Evolutionary conservation across 2,797 vertebrate genomes (phyloP), one percentile per base, ranked within the genome.

Genomic region (Graptemys geographica): DNA sequence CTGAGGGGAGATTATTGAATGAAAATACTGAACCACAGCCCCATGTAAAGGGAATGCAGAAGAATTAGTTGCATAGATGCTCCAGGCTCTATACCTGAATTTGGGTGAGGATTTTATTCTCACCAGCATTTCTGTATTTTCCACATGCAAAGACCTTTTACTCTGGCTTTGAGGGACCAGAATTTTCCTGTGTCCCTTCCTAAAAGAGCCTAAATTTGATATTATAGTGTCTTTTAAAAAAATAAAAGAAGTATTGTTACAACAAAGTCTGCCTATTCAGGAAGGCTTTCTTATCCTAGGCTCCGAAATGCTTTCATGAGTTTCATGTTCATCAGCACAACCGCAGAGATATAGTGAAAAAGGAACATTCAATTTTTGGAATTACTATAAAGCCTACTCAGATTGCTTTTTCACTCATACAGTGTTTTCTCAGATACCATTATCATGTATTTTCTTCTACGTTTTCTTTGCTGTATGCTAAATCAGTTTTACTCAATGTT

Each of bases 21-120:
- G 57, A 83, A 84, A 49, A 19, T 84, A 0, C 56, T 86, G 94
- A 84, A 53, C 28, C 84, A 79, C 33, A 19, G 79, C 1, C 8
- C 13, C 0, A 2, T 55, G 0, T 62, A 16, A 52, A 65, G 62
- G 41, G 13, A 79, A 12, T 65, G 13, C 0, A 0, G 41, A 92
- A 10, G 21, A 72, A 41, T 57, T 31, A 49, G 41, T 52, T 16
- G 55, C 18, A 49, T 3, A 72, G 72, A 74, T 0, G 21, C 12
- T 74, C 15, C 6, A 0, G 51, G 56, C 9, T 6, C 78, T 83
- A 49, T 8, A 37, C 27, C 8, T 74, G 27, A 83, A 88, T 80
- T 93, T 85, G 44, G n/a, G 23, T 51, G 23, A 25, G 69, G 11
- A 69, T 92, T 93, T 88, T 52, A 21, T 81, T 95, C 6, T 86